These are phyloP conservation scores for Heteronetta atricapilla DNA, from an alignment of 2,113 vertebrate genomes.

Conservation along the genomic window DNA sequence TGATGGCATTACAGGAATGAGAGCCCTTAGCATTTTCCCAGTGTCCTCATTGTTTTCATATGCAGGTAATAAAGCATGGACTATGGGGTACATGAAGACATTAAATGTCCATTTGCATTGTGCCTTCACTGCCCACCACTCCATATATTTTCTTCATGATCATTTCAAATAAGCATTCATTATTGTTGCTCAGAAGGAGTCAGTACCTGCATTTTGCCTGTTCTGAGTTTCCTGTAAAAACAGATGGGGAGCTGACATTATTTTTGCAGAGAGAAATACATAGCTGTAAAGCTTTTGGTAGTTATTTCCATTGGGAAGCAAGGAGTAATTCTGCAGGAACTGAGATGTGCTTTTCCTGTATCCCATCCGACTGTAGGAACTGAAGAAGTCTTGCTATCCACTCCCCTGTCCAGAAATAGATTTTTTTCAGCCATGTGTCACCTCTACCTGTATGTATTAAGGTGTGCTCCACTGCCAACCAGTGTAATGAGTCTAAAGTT, in stretches of 20 bases:
- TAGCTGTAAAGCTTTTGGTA: neutral
- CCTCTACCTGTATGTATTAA: neutral
- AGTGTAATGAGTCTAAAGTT: neutral
- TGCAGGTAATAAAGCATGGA: neutral
- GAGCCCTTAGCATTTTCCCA: neutral
- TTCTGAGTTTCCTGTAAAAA: neutral
- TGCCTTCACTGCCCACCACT: neutral
- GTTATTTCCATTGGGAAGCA: neutral
- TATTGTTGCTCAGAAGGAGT: accelerated
- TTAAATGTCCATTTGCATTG: neutral
- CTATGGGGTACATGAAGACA: neutral
- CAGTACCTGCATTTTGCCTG: neutral
- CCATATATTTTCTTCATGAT: neutral
- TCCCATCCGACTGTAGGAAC: neutral
- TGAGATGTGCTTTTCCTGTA: neutral
- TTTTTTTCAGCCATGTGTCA: neutral
- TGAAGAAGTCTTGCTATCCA: neutral
- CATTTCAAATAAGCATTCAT: neutral
- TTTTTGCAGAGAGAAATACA: neutral
- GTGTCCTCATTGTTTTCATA: neutral
- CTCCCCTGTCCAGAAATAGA: neutral
- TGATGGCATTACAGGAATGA: accelerated
- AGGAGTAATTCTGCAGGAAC: neutral
- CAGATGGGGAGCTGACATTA: neutral
- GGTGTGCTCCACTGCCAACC: neutral